phyloP scores from a whole-genome alignment of 2,113 vertebrate genomes.

The Tapirus terrestris region DNA sequence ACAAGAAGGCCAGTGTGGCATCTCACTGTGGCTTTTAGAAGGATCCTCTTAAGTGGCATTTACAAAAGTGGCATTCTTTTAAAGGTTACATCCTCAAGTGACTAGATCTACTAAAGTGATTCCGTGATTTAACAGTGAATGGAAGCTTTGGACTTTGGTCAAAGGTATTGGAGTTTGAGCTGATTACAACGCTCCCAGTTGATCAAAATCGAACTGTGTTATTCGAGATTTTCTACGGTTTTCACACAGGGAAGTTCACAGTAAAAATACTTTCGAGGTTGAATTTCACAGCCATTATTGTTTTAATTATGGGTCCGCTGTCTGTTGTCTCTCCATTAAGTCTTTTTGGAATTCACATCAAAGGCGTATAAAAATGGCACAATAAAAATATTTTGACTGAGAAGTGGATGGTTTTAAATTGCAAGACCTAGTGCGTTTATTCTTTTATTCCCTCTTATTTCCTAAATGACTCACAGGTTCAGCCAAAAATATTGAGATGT shows the following conservation, averaged over 20 bases:
- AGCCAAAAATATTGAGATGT: not conserved
- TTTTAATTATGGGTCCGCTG: constrained; percentile 65
- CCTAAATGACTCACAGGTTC: constrained; percentile 38
- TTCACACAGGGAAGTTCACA: constrained; percentile 27
- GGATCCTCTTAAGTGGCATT: constrained; percentile 72
- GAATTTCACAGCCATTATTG: constrained; percentile 64
- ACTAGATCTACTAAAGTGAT: constrained; percentile 22
- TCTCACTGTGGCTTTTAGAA: constrained; percentile 67
- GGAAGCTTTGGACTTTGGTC: constrained; percentile 18
- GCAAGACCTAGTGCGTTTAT: not conserved
- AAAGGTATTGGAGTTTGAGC: not conserved
- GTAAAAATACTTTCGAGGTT: constrained; percentile 66
- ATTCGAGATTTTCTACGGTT: constrained; percentile 58
- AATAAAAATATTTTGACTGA: constrained; percentile 66
- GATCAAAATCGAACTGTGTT: constrained; percentile 65
- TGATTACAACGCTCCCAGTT: constrained; percentile 44
- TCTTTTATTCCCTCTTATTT: constrained; percentile 35
- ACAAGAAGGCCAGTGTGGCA: constrained; percentile 58
- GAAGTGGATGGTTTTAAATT: constrained; percentile 33
- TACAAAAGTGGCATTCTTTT: constrained; percentile 73
- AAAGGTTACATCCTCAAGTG: constrained; percentile 44
- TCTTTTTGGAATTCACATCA: constrained; percentile 58
- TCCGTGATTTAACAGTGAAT: constrained; percentile 7
- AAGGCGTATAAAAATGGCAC: constrained; percentile 58
- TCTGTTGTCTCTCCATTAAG: constrained; percentile 37